Base-by-base conservation (phyloP, 1,140 invertebrate genomes). In the Bombus consobrinus region DNA sequence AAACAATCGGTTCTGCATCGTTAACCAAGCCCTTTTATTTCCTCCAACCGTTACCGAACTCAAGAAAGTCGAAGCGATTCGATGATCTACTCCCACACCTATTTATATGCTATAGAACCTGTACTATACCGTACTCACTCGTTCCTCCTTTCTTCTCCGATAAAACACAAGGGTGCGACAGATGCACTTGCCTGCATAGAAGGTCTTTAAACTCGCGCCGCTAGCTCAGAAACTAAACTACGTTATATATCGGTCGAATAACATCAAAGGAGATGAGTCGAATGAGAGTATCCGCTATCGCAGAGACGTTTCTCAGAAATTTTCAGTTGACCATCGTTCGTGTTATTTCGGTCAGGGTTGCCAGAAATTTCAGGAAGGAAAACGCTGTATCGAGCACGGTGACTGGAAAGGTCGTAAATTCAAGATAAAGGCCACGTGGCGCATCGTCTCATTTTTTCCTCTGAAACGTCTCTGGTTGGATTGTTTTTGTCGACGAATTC, bases 1-100 rank as follows among this genome's bases (percentile, higher is more conserved):
- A 9, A 74, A 78, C 75, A 83, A 47, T 81, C 43, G 34, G 25
- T 75, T 78, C 59, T 8, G 28, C 28, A 57, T 88, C 59, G 39
- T 88, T 85, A 53, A 62, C 22, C 8, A 2, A n/a, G 0, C 34
- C 43, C 73, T 75, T 66, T 75, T 75, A 64, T 75, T 75, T 37
- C 32, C 9, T 64, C 8, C 32, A 10, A 37, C 22, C 28, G 74
- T 76, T 34, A 34, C n/a, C 74, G 32, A 39, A 22, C 32, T 69
- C 13, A 12, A 12, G n/a, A 18, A 53, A 39, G 53, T 62, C 57
- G 28, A 28, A 77, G 39, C 57, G 25, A n/a, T 12, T 28, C 34
- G 34, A 15, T n/a, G 15, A n/a, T n/a, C 6, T 15, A 15, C 39
- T 13, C 10, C 13, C 6, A 25, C 18, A 13, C 22, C 3, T 53